phyloP scores from a whole-genome alignment of 64 coral and sea anemone genomes.

The Montipora capricornis region DNA sequence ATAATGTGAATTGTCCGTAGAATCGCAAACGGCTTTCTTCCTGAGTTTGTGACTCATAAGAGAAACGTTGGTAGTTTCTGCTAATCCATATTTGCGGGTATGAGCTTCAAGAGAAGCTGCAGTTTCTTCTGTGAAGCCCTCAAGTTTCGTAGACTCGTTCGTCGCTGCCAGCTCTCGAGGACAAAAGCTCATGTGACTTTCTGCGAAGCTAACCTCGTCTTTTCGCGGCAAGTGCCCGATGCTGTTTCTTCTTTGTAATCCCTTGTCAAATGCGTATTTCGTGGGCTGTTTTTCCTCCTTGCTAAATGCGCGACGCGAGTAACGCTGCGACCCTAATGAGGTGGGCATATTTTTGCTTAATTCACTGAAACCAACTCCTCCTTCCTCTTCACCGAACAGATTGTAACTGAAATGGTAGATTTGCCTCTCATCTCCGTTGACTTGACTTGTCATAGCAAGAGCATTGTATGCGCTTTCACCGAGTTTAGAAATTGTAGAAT shows the following conservation, averaged over 20 bases:
- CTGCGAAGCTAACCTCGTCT: not conserved
- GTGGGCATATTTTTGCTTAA: not conserved
- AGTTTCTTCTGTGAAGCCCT: no score
- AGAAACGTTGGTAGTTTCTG: slow-evolving; percentile 15
- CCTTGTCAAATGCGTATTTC: not conserved
- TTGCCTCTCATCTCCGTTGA: slow-evolving; percentile 14
- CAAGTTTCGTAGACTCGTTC: not conserved
- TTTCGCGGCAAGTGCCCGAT: not conserved
- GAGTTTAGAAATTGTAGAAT: slow-evolving; percentile 4
- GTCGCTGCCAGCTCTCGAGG: not conserved
- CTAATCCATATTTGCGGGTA: slow-evolving; percentile 15
- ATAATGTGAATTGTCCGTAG: slow-evolving; percentile 82
- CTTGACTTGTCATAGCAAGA: slow-evolving; percentile 19
- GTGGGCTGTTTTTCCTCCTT: not conserved
- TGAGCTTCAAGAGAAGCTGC: slow-evolving; percentile 14
- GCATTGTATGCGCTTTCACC: slow-evolving; percentile 46
- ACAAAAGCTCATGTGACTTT: not conserved
- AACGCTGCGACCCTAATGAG: not conserved
- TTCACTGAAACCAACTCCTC: not conserved
- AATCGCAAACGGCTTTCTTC: slow-evolving; percentile 85
- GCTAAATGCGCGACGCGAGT: not conserved
- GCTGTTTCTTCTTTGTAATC: slow-evolving; percentile 16
- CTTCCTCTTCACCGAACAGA: not conserved
- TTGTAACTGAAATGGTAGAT: slow-evolving; percentile 32
- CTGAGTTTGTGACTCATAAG: slow-evolving; percentile 67